Evolutionary conservation across 2,113 vertebrate genomes (phyloP).

Genomic region (Colaptes auratus): DNA sequence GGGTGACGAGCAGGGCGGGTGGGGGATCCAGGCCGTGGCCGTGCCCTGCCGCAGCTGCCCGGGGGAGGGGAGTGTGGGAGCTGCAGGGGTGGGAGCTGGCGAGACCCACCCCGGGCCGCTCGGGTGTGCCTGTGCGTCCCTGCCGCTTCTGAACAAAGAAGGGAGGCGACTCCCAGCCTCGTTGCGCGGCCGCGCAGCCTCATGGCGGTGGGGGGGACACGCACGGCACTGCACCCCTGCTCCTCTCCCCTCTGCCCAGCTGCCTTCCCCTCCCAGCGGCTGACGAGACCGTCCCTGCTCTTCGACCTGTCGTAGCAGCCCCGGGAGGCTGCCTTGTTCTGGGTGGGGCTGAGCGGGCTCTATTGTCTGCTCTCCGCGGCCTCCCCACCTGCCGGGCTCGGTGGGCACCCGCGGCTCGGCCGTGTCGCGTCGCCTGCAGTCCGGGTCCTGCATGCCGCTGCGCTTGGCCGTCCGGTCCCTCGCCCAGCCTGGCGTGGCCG

Average conservation of each 20-base stretch:
- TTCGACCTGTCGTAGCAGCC: background rate
- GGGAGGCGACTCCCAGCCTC: slow-evolving; percentile 9
- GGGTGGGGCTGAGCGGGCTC: slow-evolving; percentile 74
- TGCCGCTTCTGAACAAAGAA: slow-evolving; percentile 24
- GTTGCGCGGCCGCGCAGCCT: background rate
- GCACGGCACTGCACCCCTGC: background rate
- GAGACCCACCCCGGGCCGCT: background rate
- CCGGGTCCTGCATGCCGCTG: background rate
- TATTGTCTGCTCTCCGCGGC: slow-evolving; percentile 68
- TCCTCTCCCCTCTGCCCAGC: background rate
- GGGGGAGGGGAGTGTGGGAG: background rate
- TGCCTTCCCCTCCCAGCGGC: background rate
- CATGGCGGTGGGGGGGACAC: background rate
- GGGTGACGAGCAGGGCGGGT: background rate
- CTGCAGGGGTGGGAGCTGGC: background rate
- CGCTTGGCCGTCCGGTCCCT: background rate
- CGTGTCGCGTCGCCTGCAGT: background rate
- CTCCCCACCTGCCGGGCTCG: background rate
- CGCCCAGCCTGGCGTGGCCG: background rate
- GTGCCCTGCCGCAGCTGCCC: background rate
- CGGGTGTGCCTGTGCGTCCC: background rate
- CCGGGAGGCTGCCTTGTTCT: slow-evolving; percentile 19
- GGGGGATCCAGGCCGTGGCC: background rate
- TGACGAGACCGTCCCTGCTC: background rate
- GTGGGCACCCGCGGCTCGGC: background rate